A percentile compares a stretch with the other conserved stretches of the same genome.
Conservation (phyloP, 2,888 invertebrate genomes). For the Eumacrocentrus americanus region DNA sequence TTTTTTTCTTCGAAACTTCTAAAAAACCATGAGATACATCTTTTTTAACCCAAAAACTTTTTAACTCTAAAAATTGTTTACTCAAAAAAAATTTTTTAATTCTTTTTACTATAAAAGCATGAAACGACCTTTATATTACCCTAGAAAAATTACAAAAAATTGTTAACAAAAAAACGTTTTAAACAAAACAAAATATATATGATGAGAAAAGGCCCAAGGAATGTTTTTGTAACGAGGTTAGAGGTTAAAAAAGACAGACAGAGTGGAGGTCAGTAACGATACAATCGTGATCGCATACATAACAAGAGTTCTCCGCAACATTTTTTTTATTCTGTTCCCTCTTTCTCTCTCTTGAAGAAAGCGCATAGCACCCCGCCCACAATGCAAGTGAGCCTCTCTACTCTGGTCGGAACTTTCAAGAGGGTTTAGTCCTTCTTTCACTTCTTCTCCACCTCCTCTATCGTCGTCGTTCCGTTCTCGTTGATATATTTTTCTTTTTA, state of each 20-base stretch:
- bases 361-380: neutral
- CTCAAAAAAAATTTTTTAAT: neutral
- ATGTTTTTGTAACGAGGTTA: constrained; percentile 25
- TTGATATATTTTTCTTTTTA: constrained; percentile 4
- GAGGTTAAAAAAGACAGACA: constrained; percentile 14
- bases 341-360: too few species aligned
- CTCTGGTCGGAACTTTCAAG: constrained; percentile 38
- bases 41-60: neutral
- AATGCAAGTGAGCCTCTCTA: neutral
- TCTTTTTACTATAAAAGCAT: neutral
- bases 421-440: constrained; percentile 38
- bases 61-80: too few species aligned
- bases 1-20: neutral
- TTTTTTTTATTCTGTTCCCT: too few species aligned
- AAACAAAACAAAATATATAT: too few species aligned
- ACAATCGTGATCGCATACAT: neutral
- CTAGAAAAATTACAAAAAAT: too few species aligned
- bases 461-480: constrained; percentile 25
- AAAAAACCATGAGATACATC: too few species aligned
- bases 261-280: neutral
- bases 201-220: constrained; percentile 32
- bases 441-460: constrained; percentile 28
- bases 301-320: too few species aligned
- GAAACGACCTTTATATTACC: too few species aligned
- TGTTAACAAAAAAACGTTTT: too few species aligned